These are phyloP conservation scores for Taxidea taxus DNA, from an alignment of 2,113 vertebrate species.

Conservation along the genomic window DNA sequence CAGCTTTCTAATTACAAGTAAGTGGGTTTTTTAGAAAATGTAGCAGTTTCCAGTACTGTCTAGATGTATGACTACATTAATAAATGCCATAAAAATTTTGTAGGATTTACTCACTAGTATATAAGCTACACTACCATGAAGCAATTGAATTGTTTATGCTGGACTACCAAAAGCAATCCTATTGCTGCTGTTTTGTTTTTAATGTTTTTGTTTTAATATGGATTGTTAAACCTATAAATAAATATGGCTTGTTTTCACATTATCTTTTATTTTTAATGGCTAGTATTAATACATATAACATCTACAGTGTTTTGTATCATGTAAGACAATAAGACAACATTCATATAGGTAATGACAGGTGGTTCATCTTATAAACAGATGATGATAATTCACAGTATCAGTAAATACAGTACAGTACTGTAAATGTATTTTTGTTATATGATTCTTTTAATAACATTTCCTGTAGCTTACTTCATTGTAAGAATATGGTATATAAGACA, in stretches of 20 bases:
- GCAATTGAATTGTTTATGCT: not conserved
- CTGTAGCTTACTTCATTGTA: not conserved
- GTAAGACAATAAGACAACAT: not conserved
- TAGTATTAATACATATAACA: not conserved
- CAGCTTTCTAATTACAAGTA: not conserved
- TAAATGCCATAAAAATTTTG: not conserved
- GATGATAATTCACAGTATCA: not conserved
- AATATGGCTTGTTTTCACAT: not conserved
- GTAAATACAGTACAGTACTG: not conserved
- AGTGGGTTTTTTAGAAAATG: not conserved
- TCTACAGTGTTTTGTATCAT: not conserved
- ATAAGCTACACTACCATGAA: not conserved
- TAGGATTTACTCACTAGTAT: not conserved
- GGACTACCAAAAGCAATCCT: not conserved
- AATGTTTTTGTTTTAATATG: not conserved
- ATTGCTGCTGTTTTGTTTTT: not conserved
- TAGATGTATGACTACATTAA: not conserved
- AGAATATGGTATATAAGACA: not conserved
- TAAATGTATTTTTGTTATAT: not conserved
- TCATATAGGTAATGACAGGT: not conserved
- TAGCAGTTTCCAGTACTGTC: not conserved
- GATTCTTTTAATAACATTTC: not conserved
- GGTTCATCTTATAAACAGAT: not conserved
- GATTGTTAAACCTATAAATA: not conserved
- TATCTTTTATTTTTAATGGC: not conserved